Base-by-base conservation (phyloP, 2,113 vertebrate genomes). In the Leptocoma aspasia region DNA sequence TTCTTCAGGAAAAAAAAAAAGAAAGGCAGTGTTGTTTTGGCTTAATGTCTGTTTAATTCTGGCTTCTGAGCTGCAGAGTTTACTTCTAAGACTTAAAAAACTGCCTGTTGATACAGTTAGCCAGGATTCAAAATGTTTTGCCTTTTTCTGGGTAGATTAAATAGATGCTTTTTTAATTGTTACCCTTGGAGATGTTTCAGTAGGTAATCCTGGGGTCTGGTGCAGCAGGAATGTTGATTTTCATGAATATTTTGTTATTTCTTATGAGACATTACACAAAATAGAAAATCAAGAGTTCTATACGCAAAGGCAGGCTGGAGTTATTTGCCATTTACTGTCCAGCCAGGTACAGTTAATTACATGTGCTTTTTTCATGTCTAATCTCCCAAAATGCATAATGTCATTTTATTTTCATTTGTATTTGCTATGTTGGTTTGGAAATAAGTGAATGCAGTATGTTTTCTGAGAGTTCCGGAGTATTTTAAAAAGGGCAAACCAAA, bases 401-500 rank as follows among this genome's bases (percentile, higher is more conserved):
- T 26, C 39, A 83, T 91, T 96, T 95, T 76, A 69, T 96, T 97
- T 96, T 90, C 87, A 44, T 91, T 90, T 89, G 69, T 94, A 56
- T 92, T 88, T 92, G 50, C 76, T 69, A 4, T 3, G 2, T 85
- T 89, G 82, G 52, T 82, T 53, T 90, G 72, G 52, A 95, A 87
- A 88, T 68, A 93, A 96, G 94, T 88, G 89, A 10, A 68, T 85
- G 30, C 23, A 89, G 18, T 57, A 42, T 78, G 78, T 94, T 94
- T 91, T 73, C 64, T 28, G 53, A 92, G 91, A 82, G 90, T 94
- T 92, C n/a, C 56, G 11, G 57, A 65, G 69, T 68, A 26, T 94
- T 96, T 88, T 91, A 4, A 52, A 90, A 92, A 96, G 92, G 95
- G 96, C 94, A 97, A 96, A 94, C 49, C 56, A 85, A 37, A 89